These are phyloP conservation scores for Dolichomitus sp. DNA, from an alignment of 2,888 invertebrate species.

Conservation along the genomic window DNA sequence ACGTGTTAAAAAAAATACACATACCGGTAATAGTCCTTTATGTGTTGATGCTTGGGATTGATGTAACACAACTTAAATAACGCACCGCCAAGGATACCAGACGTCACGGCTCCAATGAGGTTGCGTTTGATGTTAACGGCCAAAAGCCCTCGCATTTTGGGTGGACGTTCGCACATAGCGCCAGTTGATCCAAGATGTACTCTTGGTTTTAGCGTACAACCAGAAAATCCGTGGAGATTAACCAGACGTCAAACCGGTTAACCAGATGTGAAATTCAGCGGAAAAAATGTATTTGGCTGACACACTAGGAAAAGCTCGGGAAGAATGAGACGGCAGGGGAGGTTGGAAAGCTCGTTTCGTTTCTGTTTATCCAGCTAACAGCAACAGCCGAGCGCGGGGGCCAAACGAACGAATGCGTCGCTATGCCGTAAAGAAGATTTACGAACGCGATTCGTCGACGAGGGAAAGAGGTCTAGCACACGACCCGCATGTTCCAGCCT, in stretches of 20 bases:
- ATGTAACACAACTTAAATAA: slow-evolving; percentile 47
- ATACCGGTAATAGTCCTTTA: slow-evolving; percentile 59
- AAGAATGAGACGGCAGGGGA: background rate
- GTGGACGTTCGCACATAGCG: slow-evolving; percentile 46
- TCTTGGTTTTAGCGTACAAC: background rate
- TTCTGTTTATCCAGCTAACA: slow-evolving; percentile 20
- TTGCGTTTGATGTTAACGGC: slow-evolving; percentile 51
- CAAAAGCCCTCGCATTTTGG: slow-evolving; percentile 62
- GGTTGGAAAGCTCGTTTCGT: slow-evolving; percentile 25
- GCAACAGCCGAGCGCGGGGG: background rate
- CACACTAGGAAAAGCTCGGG: background rate
- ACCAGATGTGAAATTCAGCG: background rate
- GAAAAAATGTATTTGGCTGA: slow-evolving; percentile 1
- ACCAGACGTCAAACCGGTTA: background rate
- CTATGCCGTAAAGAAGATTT: slow-evolving; percentile 64
- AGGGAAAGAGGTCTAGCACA: slow-evolving; percentile 9
- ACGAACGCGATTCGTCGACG: slow-evolving; percentile 64
- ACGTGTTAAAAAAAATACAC: background rate
- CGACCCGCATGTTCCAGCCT: slow-evolving; percentile 44
- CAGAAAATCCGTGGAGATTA: background rate
- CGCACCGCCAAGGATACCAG: slow-evolving; percentile 53
- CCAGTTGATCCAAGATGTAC: background rate
- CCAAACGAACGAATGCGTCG: slow-evolving; percentile 56
- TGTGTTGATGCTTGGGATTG: slow-evolving; percentile 31
- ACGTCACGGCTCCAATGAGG: slow-evolving; percentile 30